These are phyloP conservation scores for Chaetodon auriga DNA, from an alignment of 2,113 vertebrate genomes.

Conservation along the genomic window DNA sequence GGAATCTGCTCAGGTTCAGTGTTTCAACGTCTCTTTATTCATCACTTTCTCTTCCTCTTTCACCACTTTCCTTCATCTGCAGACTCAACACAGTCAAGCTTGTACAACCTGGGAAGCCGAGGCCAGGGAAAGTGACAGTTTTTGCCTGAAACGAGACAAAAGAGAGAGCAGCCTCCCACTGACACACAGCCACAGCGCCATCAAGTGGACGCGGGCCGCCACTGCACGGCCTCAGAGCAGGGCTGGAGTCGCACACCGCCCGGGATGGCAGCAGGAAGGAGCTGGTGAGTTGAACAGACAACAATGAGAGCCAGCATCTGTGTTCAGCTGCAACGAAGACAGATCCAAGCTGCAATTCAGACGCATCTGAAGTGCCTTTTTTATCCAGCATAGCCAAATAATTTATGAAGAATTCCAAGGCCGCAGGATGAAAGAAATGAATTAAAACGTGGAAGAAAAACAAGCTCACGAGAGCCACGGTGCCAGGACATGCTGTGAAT, in stretches of 20 bases:
- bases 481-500: not conserved
- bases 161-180: conserved; percentile 6
- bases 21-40: not conserved
- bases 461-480: not conserved
- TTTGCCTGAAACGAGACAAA: conserved; percentile 43
- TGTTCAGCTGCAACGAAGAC: not conserved
- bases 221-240: not conserved
- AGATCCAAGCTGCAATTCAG: not conserved
- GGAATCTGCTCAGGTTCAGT: not conserved
- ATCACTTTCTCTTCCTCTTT: not conserved
- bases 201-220: conserved; percentile 42
- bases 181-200: conserved; percentile 65
- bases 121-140: conserved; percentile 9
- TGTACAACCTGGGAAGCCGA: not conserved
- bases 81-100: not conserved
- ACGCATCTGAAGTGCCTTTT: not conserved
- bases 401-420: conserved; percentile 25
- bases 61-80: not conserved
- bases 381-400: not conserved
- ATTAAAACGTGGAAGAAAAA: not conserved
- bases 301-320: not conserved
- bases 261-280: not conserved
- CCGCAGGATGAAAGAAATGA: not conserved
- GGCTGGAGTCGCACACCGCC: not conserved
- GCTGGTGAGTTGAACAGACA: not conserved